Percentiles rank a stretch among this genome's conserved stretches.
Evolutionary conservation across 1,140 invertebrate species (phyloP).

Genomic region (Oscheius sp.): DNA sequence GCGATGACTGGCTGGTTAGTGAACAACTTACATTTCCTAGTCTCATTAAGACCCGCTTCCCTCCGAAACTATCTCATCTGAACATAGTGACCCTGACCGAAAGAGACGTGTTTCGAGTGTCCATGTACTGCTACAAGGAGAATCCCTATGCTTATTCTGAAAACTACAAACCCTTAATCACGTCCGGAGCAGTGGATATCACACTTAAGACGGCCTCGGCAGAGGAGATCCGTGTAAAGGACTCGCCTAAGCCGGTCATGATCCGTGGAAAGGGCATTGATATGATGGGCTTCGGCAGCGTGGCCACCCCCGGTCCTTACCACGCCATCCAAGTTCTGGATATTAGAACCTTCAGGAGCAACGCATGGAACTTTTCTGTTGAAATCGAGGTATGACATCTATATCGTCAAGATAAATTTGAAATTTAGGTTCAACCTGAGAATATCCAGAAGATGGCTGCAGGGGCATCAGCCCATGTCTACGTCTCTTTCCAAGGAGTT

Average conservation of each 20-base stretch:
- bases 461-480: constrained; percentile 3
- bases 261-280: constrained; percentile 18
- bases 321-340: constrained; percentile 28
- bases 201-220: not conserved
- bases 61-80: constrained; percentile 23
- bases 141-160: constrained; percentile 37
- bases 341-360: constrained; percentile 34
- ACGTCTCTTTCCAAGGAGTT: constrained; percentile 32
- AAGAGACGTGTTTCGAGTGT: constrained; percentile 19
- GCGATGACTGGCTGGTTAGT: constrained; percentile 17
- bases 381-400: constrained; percentile 26
- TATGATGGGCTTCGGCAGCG: constrained; percentile 4
- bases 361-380: constrained; percentile 34
- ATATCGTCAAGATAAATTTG: not conserved
- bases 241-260: constrained; percentile 19
- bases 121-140: constrained; percentile 19
- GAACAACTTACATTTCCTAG: too few relatives aligned
- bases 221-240: constrained; percentile 9
- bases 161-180: constrained; percentile 33
- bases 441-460: not conserved
- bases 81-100: constrained; percentile 13
- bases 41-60: constrained; percentile 19
- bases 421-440: not conserved
- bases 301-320: constrained; percentile 3
- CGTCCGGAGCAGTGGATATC: constrained; percentile 33